A percentile compares a stretch with the other conserved stretches of the same genome.
These are phyloP conservation scores for Campylomormyrus tamandua DNA, from an alignment of 2,113 vertebrate genomes.

Conservation along the genomic window DNA sequence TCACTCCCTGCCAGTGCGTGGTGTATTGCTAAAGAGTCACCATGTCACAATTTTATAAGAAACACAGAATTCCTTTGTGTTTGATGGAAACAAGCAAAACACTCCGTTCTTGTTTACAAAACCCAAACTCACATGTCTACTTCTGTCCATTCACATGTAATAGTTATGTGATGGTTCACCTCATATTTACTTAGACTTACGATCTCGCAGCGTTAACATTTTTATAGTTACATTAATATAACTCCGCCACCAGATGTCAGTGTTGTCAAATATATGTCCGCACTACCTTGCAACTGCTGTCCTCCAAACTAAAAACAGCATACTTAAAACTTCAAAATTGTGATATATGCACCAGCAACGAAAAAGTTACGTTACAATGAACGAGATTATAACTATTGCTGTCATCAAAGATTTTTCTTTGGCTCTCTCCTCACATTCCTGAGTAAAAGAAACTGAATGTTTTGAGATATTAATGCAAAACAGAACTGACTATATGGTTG, in stretches of 20 bases:
- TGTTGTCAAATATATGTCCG: not conserved
- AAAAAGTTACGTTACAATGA: not conserved
- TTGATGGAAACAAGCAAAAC: not conserved
- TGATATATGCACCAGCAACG: not conserved
- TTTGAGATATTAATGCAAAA: constrained; percentile 1
- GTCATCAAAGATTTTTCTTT: not conserved
- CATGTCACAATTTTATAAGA: not conserved
- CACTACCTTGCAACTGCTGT: not conserved
- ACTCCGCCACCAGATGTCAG: not conserved
- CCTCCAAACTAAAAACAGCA: not conserved
- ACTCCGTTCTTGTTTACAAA: not conserved
- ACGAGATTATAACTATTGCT: not conserved
- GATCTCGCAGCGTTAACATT: not conserved
- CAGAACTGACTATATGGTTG: constrained; percentile 12
- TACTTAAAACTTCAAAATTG: not conserved
- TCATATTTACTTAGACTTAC: not conserved
- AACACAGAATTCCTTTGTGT: not conserved
- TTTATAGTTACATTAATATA: not conserved
- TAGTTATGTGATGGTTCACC: not conserved
- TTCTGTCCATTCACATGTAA: not conserved
- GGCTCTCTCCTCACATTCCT: not conserved
- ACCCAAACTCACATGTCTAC: not conserved
- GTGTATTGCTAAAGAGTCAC: too few species aligned
- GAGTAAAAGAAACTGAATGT: not conserved
- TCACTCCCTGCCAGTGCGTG: too few species aligned